Evolutionary conservation across 2,113 vertebrate genomes (phyloP).

Genomic region (Mystacornis crossleyi): DNA sequence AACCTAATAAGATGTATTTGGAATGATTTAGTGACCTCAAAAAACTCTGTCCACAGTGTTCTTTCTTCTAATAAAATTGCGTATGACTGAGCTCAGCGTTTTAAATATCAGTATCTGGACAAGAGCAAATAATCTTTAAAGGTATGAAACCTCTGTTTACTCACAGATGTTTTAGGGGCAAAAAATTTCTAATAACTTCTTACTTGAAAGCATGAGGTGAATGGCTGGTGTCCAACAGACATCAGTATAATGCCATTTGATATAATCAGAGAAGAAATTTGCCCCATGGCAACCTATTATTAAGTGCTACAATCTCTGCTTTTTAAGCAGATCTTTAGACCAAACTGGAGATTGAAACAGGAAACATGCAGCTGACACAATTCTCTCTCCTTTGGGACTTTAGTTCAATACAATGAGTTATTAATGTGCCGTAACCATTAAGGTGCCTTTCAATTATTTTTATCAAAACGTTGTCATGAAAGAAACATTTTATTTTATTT

Average conservation of each 20-base stretch:
- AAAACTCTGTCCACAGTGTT: not conserved
- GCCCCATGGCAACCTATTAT: conserved; percentile 10
- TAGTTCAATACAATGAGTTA: not conserved
- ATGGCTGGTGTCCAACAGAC: not conserved
- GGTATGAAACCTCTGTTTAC: not conserved
- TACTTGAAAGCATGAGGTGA: not conserved
- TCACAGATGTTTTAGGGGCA: not conserved
- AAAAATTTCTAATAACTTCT: not conserved
- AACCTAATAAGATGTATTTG: not conserved
- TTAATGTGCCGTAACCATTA: not conserved
- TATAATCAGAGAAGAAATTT: not conserved
- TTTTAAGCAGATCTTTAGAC: conserved; percentile 26
- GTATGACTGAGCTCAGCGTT: not conserved
- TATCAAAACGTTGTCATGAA: not conserved
- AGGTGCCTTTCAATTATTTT: not conserved
- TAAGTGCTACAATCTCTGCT: conserved; percentile 24
- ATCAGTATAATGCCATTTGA: not conserved
- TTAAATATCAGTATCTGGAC: not conserved
- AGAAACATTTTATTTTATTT: not conserved
- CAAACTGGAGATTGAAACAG: conserved; percentile 24
- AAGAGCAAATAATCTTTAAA: not conserved
- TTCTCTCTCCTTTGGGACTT: conserved; percentile 34
- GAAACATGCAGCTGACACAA: not conserved
- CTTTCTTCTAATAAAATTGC: not conserved
- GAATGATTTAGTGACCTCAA: not conserved